phyloP scores from a whole-genome alignment of 2,888 invertebrate genomes.

The Caenorhabditis virilis region DNA sequence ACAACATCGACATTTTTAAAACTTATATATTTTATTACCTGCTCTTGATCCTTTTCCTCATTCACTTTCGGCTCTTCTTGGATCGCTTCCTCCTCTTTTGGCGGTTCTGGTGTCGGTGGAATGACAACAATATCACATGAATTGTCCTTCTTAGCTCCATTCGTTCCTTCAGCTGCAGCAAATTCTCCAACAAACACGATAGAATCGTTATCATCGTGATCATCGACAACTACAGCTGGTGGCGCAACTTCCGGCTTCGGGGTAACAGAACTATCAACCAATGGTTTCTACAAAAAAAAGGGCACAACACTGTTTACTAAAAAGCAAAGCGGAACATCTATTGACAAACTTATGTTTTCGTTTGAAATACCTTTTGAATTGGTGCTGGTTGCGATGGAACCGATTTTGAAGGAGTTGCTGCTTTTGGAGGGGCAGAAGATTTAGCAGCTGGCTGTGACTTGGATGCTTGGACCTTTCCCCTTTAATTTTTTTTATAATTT shows the following conservation, averaged over 20 bases:
- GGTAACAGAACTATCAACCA: too few species aligned
- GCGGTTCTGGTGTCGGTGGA: constrained; percentile 35
- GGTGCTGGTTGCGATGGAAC: constrained; percentile 2
- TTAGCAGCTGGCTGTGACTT: constrained; percentile 11
- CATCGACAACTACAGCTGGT: neutral
- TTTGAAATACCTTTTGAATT: neutral
- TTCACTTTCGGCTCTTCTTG: too few species aligned
- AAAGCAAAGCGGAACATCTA: neutral
- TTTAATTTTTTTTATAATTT: neutral
- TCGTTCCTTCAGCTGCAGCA: neutral
- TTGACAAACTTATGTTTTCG: neutral
- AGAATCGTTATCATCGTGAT: constrained; percentile 5
- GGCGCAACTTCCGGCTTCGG: neutral
- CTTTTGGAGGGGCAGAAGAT: constrained; percentile 15
- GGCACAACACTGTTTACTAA: too few species aligned
- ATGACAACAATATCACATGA: constrained; percentile 21
- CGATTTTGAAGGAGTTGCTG: constrained; percentile 9
- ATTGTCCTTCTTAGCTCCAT: too few species aligned
- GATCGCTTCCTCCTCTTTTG: constrained; percentile 10
- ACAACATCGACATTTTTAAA: too few species aligned
- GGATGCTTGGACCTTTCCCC: constrained; percentile 17
- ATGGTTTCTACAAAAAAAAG: too few species aligned
- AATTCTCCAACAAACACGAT: constrained; percentile 6
- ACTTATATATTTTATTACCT: too few species aligned
- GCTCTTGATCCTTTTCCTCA: too few species aligned